These are phyloP conservation scores for Astreopora myriophthalma DNA, from an alignment of 64 coral and sea anemone genomes.

Conservation along the genomic window DNA sequence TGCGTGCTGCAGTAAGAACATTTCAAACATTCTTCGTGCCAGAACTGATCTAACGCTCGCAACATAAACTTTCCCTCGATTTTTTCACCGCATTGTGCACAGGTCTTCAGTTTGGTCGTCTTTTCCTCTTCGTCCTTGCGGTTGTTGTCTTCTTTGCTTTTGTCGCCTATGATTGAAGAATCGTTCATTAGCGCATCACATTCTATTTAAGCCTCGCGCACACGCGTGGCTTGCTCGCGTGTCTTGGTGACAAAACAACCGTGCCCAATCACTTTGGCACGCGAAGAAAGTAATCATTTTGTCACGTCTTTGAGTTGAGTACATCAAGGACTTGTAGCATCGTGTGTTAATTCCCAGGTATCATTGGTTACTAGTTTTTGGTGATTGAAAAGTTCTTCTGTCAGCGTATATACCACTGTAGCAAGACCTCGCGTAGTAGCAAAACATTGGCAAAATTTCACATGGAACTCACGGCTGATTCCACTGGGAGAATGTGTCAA, in stretches of 20 bases:
- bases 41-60: conserved; percentile 82
- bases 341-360: background rate
- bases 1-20: conserved; percentile 74
- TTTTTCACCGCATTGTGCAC: conserved; percentile 73
- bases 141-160: background rate
- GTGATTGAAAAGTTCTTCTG: background rate
- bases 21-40: conserved; percentile 92
- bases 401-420: background rate
- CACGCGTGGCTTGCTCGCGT: background rate
- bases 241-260: background rate
- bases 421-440: background rate
- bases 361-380: background rate
- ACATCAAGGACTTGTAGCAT: background rate
- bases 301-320: background rate
- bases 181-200: background rate
- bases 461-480: background rate
- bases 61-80: conserved; percentile 71
- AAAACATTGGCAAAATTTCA: background rate
- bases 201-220: background rate
- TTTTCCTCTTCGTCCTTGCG: background rate
- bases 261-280: background rate
- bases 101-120: conserved; percentile 23
- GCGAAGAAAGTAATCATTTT: background rate
- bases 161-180: conserved; percentile 3
- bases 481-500: background rate